A percentile compares a stretch with the other conserved stretches of the same genome.
Evolutionary conservation across 2,113 vertebrate species (phyloP).

Genomic region (Oreocharis arfaki): DNA sequence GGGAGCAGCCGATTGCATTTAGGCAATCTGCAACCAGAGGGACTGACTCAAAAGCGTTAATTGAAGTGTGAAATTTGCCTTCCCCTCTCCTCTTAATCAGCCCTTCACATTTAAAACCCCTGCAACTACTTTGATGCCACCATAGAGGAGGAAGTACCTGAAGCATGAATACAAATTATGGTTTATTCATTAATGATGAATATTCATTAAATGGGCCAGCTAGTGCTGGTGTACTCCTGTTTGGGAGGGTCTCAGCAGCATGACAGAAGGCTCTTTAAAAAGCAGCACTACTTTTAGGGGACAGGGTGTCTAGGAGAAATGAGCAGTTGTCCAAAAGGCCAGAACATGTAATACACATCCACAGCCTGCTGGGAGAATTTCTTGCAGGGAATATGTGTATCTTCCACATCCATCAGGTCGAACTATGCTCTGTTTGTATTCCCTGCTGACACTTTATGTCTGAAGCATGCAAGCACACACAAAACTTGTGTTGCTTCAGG

Average conservation of each 20-base stretch:
- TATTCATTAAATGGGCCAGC: neutral
- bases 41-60: neutral
- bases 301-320: neutral
- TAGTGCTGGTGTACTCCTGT: neutral
- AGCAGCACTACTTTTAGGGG: neutral
- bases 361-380: neutral
- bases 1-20: neutral
- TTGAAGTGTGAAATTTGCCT: conserved; percentile 28
- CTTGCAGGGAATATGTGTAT: neutral
- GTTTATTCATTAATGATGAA: neutral
- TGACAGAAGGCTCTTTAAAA: neutral
- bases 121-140: neutral
- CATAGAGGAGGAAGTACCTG: neutral
- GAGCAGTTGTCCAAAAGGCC: neutral
- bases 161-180: neutral
- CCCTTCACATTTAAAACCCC: neutral
- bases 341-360: neutral
- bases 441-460: neutral
- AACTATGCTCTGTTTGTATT: neutral
- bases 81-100: neutral
- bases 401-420: neutral
- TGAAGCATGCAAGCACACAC: neutral
- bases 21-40: neutral
- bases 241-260: neutral
- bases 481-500: neutral